Percentiles rank a stretch among this genome's conserved stretches.
These are phyloP conservation scores for Limonius californicus DNA, from an alignment of 1,140 invertebrate genomes.

Conservation along the genomic window DNA sequence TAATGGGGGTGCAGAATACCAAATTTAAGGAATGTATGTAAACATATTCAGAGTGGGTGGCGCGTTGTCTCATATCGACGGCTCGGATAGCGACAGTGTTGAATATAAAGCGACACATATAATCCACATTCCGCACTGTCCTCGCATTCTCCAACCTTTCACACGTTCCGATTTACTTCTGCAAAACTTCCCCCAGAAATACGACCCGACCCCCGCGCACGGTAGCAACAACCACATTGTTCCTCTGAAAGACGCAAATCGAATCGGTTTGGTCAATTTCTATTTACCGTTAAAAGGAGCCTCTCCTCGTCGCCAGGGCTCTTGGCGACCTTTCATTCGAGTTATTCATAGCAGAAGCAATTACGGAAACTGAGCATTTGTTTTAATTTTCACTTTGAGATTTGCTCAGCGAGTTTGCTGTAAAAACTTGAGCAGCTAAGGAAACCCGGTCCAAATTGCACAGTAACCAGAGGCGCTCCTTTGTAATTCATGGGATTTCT, in stretches of 20 bases:
- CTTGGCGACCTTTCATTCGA: not conserved
- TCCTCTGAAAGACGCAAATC: too few species aligned
- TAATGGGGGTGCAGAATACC: not conserved
- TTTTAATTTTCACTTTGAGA: slow-evolving; percentile 14
- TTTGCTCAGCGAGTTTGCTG: slow-evolving; percentile 11
- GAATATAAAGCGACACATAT: slow-evolving; percentile 26
- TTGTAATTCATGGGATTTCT: slow-evolving; percentile 47
- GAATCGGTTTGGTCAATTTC: too few species aligned
- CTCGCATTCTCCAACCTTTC: slow-evolving; percentile 23
- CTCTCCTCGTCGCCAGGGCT: too few species aligned
- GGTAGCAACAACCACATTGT: too few species aligned
- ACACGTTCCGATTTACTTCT: slow-evolving; percentile 20
- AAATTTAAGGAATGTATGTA: not conserved
- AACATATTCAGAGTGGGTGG: slow-evolving; percentile 2
- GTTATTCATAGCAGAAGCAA: slow-evolving; percentile 10
- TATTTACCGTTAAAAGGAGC: too few species aligned
- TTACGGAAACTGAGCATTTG: slow-evolving; percentile 12
- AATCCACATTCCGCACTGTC: slow-evolving; percentile 26
- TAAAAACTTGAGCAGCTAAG: slow-evolving; percentile 15
- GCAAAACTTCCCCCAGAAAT: not conserved
- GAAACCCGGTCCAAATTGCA: slow-evolving; percentile 41
- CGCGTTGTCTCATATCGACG: slow-evolving; percentile 22
- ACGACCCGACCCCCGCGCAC: too few species aligned
- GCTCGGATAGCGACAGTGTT: slow-evolving; percentile 19
- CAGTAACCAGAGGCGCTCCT: slow-evolving; percentile 44